Evolutionary conservation across 2,113 vertebrate genomes (phyloP).

Genomic region (Excalfactoria chinensis): DNA sequence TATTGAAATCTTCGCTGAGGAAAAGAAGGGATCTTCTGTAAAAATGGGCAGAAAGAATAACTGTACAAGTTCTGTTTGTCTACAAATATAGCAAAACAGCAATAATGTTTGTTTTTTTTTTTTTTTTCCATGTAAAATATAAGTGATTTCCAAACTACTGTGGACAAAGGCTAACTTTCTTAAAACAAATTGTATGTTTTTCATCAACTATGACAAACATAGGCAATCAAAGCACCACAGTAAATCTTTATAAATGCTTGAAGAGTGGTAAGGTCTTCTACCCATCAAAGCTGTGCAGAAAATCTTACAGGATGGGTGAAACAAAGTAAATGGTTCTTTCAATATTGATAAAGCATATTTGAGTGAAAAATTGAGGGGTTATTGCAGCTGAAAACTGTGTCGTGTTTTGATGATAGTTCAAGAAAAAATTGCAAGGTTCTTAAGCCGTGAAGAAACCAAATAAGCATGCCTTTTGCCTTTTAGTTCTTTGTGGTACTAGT

Average conservation of each 20-base stretch:
- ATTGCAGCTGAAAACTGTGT: conserved; percentile 13
- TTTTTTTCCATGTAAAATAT: not conserved
- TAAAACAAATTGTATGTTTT: conserved; percentile 48
- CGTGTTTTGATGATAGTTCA: not conserved
- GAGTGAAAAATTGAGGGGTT: not conserved
- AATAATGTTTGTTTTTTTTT: not conserved
- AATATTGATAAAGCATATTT: not conserved
- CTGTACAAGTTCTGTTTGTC: not conserved
- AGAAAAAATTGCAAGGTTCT: not conserved
- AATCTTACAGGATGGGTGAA: conserved; percentile 48
- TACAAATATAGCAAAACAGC: not conserved
- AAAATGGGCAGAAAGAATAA: not conserved
- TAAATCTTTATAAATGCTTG: conserved; percentile 39
- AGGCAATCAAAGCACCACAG: conserved; percentile 30
- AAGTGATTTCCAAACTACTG: not conserved
- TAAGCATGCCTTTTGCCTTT: not conserved
- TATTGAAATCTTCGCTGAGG: not conserved
- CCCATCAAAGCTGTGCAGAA: conserved; percentile 38
- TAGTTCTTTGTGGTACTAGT: not conserved
- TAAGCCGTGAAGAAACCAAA: not conserved
- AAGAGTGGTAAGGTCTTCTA: conserved; percentile 35
- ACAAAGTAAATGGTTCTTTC: conserved; percentile 28
- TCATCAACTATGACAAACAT: conserved; percentile 57
- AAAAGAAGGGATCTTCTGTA: not conserved
- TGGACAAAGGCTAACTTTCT: not conserved